Conservation (phyloP, 2,888 invertebrate species). For the Caenorhabditis sp. region DNA sequence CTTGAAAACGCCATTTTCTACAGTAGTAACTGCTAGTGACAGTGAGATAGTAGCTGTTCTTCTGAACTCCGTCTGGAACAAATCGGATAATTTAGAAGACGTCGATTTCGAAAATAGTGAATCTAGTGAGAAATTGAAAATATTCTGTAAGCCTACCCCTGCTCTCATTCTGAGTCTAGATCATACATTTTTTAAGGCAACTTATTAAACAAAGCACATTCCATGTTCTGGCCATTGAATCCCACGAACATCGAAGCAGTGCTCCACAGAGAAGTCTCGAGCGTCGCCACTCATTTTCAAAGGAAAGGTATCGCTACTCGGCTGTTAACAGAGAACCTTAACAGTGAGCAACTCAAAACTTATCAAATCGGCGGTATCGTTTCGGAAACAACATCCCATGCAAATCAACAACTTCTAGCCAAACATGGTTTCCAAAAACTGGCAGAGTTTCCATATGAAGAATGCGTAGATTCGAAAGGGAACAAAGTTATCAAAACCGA, state of each 20-base stretch:
- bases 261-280: slow-evolving; percentile 27
- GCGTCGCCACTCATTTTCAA: slow-evolving; percentile 15
- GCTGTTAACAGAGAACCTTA: slow-evolving; percentile 22
- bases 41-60: background rate
- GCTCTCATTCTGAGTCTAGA: no score
- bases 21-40: background rate
- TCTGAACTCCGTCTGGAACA: background rate
- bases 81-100: background rate
- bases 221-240: slow-evolving; percentile 23
- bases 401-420: slow-evolving; percentile 24
- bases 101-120: slow-evolving; percentile 17
- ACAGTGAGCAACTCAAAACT: background rate
- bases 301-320: slow-evolving; percentile 26
- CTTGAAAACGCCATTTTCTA: background rate
- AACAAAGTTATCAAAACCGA: slow-evolving; percentile 14
- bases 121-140: background rate
- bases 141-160: background rate
- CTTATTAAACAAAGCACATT: slow-evolving; percentile 26
- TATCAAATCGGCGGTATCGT: slow-evolving; percentile 26
- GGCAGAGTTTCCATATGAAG: slow-evolving; percentile 4
- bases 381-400: slow-evolving; percentile 28
- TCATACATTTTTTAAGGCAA: slow-evolving; percentile 9
- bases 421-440: slow-evolving; percentile 32
- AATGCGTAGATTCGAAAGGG: background rate
- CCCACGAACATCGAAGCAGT: slow-evolving; percentile 18